phyloP scores from a whole-genome alignment of 30 jellyfish, hydroid and myxozoan genomes.

The Turritopsis rubra region DNA sequence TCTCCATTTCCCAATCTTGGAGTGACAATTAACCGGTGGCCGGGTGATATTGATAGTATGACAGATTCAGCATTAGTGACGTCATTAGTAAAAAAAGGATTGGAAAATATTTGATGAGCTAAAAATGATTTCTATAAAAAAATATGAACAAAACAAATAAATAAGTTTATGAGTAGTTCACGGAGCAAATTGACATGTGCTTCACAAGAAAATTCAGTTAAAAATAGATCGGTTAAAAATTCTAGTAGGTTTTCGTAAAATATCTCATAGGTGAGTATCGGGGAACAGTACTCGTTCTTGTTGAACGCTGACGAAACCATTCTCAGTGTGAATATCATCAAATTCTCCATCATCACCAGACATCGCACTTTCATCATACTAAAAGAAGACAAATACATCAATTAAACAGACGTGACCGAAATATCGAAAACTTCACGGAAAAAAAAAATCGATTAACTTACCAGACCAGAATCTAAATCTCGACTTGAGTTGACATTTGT shows the following conservation, averaged over 20 bases:
- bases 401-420: neutral
- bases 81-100: neutral
- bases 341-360: neutral
- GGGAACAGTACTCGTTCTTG: conserved; percentile 75
- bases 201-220: no score
- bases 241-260: neutral
- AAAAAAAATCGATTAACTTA: conserved; percentile 19
- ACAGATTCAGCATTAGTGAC: no score
- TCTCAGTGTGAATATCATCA: neutral
- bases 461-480: conserved; percentile 95
- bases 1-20: no score
- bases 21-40: no score
- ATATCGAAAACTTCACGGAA: neutral
- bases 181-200: neutral
- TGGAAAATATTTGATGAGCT: neutral
- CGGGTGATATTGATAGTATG: no score
- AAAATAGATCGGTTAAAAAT: neutral
- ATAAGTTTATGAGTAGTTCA: no score
- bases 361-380: conserved; percentile 17
- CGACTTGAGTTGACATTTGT: conserved; percentile 33
- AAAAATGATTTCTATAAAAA: neutral
- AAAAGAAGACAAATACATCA: neutral
- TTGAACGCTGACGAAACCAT: conserved; percentile 44
- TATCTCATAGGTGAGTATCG: conserved; percentile 52
- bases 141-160: neutral